phyloP scores from a whole-genome alignment of 2,113 vertebrate species.

The Porphyrio hochstetteri region DNA sequence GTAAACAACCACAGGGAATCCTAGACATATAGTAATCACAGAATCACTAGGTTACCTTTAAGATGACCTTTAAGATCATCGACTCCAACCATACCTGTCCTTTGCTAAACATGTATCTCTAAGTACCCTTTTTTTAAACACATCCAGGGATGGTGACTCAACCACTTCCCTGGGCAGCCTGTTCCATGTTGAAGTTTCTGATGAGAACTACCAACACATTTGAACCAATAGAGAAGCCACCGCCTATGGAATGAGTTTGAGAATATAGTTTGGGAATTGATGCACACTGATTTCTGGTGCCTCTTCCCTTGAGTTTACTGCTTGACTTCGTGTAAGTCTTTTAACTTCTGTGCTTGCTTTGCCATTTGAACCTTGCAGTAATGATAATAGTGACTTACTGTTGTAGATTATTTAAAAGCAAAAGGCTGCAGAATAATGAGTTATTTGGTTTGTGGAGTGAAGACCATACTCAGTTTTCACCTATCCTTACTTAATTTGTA shows the following conservation, averaged over 20 bases:
- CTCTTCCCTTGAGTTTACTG: not conserved
- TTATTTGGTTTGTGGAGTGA: not conserved
- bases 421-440: not conserved
- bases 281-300: not conserved
- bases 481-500: not conserved
- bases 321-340: not conserved
- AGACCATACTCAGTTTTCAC: not conserved
- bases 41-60: too few relatives aligned
- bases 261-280: not conserved
- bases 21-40: not conserved
- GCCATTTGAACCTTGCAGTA: not conserved
- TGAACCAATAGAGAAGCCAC: not conserved
- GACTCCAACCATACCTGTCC: too few relatives aligned
- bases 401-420: not conserved
- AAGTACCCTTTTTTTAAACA: too few relatives aligned
- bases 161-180: too few relatives aligned
- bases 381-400: not conserved
- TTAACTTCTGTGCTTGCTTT: not conserved
- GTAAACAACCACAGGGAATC: not conserved
- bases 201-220: not conserved
- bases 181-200: not conserved
- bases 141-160: too few relatives aligned
- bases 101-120: too few relatives aligned
- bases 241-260: not conserved
- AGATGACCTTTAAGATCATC: too few relatives aligned